These are phyloP conservation scores for Alfaro cultratus DNA, from an alignment of 2,797 vertebrate genomes.

Conservation along the genomic window DNA sequence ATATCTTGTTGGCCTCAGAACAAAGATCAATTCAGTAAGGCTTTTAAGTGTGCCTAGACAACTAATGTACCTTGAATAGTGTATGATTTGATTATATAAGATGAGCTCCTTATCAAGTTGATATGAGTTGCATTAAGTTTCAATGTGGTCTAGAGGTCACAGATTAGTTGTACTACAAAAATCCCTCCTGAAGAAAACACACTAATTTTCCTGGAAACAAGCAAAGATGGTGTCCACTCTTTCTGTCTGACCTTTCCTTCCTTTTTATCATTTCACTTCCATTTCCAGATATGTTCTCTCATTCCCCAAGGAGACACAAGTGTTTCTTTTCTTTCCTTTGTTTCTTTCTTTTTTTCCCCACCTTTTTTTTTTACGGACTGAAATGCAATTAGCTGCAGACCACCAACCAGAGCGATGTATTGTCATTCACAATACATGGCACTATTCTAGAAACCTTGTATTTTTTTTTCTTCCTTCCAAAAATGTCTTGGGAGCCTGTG, in stretches of 20 bases:
- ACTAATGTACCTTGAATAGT: conserved; percentile 9
- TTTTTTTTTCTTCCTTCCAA: conserved; percentile 52
- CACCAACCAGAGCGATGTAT: conserved; percentile 39
- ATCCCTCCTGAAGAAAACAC: neutral
- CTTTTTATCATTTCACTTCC: conserved; percentile 14
- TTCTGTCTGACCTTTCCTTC: neutral
- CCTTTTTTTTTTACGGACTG: conserved; percentile 37
- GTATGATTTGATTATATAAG: conserved; percentile 16
- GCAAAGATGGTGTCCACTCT: neutral
- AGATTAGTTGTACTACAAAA: neutral
- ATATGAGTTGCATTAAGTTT: neutral
- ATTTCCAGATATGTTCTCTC: conserved; percentile 24
- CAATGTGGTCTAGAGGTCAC: neutral
- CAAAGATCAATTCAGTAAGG: neutral
- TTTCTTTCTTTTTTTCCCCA: conserved; percentile 29
- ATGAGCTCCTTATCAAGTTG: conserved; percentile 15
- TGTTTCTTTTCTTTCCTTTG: neutral
- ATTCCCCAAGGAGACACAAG: conserved; percentile 34
- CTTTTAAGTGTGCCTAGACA: conserved; percentile 12
- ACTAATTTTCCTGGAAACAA: neutral
- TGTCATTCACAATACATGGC: conserved; percentile 48
- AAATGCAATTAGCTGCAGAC: conserved; percentile 61
- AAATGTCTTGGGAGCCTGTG: conserved; percentile 64
- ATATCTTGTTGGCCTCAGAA: neutral
- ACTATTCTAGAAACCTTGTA: conserved; percentile 70